phyloP scores from a whole-genome alignment of 2,888 invertebrate genomes.

The Pilophorus perplexus region DNA sequence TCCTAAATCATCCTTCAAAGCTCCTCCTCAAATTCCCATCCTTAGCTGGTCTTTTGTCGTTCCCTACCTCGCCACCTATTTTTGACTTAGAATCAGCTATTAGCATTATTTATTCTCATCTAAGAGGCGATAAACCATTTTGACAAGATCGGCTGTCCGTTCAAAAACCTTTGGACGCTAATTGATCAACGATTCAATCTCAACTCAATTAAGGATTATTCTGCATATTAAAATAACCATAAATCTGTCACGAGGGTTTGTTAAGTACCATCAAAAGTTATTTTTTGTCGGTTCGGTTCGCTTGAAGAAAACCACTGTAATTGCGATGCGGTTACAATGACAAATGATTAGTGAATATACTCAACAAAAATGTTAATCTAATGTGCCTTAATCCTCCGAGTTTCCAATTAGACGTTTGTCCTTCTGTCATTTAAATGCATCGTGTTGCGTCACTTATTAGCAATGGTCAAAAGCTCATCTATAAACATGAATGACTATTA shows the following conservation, averaged over 20 bases:
- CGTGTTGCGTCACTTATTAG: too few relatives aligned
- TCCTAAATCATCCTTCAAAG: too few relatives aligned
- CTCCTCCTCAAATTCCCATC: too few relatives aligned
- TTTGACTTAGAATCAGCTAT: neutral
- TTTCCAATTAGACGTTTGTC: too few relatives aligned
- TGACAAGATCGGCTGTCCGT: conserved; percentile 15
- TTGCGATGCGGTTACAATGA: conserved; percentile 11
- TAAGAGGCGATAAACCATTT: conserved; percentile 24
- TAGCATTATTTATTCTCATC: conserved; percentile 21
- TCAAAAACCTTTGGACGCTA: neutral
- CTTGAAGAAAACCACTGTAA: conserved; percentile 2
- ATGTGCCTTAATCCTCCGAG: too few relatives aligned
- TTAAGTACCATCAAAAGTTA: neutral
- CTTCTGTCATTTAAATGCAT: too few relatives aligned
- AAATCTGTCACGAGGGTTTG: conserved; percentile 16
- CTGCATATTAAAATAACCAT: conserved; percentile 9
- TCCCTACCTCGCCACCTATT: neutral
- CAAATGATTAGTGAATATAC: too few relatives aligned
- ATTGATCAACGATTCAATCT: conserved; percentile 31
- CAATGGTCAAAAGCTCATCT: too few relatives aligned
- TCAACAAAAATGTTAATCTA: too few relatives aligned
- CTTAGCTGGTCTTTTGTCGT: too few relatives aligned
- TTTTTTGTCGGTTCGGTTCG: neutral
- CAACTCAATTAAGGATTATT: conserved; percentile 3
- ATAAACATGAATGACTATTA: too few relatives aligned